phyloP scores from a whole-genome alignment of 2,113 vertebrate genomes.

The Notothenia rossii region DNA sequence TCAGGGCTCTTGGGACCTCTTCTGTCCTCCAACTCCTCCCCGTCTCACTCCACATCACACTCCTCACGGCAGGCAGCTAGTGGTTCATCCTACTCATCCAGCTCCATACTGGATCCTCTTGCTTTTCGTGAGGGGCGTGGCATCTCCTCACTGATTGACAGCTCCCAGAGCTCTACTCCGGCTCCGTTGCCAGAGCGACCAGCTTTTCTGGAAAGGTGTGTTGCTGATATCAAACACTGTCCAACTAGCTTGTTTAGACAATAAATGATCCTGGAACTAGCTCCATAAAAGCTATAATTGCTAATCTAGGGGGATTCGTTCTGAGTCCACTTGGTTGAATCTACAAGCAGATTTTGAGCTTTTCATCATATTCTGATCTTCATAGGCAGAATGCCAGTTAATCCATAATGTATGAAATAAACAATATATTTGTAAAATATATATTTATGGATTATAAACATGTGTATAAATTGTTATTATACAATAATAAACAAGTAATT shows the following conservation, averaged over 20 bases:
- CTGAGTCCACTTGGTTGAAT: neutral
- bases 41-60: constrained; percentile 53
- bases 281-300: neutral
- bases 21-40: constrained; percentile 77
- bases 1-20: constrained; percentile 86
- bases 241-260: neutral
- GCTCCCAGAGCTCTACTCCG: constrained; percentile 85
- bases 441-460: too few relatives aligned
- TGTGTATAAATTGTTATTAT: neutral
- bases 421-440: too few relatives aligned
- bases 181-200: constrained; percentile 92
- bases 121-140: constrained; percentile 79
- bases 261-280: neutral
- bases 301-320: neutral
- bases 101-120: constrained; percentile 89
- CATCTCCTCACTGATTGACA: constrained; percentile 70
- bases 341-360: too few relatives aligned
- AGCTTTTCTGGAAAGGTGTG: constrained; percentile 90
- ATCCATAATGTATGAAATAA: too few relatives aligned
- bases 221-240: neutral
- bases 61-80: constrained; percentile 85
- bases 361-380: too few relatives aligned
- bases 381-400: too few relatives aligned
- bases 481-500: too few relatives aligned
- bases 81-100: constrained; percentile 83